Evolutionary conservation across 2,888 invertebrate genomes (phyloP), one percentile per base, ranked within the genome.

Genomic region (Blastobasis adustella): DNA sequence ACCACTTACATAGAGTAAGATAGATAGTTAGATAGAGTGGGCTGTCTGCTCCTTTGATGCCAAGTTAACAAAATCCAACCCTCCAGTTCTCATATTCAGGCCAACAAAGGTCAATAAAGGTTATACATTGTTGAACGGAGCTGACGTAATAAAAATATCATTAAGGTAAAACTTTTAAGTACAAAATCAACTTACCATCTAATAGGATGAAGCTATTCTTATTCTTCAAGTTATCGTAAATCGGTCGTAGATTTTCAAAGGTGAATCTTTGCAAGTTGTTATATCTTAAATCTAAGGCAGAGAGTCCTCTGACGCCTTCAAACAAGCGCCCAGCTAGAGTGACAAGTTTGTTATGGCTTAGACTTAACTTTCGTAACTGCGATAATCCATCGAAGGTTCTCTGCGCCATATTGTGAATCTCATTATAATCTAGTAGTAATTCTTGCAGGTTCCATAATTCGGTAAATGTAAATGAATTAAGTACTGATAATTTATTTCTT

Each of bases 381-480:
- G 91, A 91, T 68, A 96, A 84, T 23, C 95, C 95, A 58, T 93
- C 92, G 71, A 96, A 92, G 8, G 95, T 95, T 58, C 93, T 91
- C 63, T 94, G 93, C 43, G 93, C 93, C 64, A 96, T 90, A 64
- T 92, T 90, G 80, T 92, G 90, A 69, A 94, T 92, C 61, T 90
- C 90, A 78, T 93, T 93, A 70, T 92, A 90, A 76, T 93, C 93
- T 76, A 95, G 81, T 54, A 92, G 90, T 63, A 95, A 79, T 60
- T 93, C 93, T 60, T 91, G 90, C 36, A 95, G 82, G 63, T 92
- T 92, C 87, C 94, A 93, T 69, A 95, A 83, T 68, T 95, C 95
- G 9, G 93, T 91, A 78, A 96, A 96, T 36, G 93, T 94, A 56
- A 93, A 92, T 49, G 95, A 94, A 49, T 93, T 93, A 54, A 96